Percentiles rank a stretch among this genome's conserved stretches.
Conservation (phyloP, 1,140 invertebrate genomes). For the Lamellibrachia luymesi region DNA sequence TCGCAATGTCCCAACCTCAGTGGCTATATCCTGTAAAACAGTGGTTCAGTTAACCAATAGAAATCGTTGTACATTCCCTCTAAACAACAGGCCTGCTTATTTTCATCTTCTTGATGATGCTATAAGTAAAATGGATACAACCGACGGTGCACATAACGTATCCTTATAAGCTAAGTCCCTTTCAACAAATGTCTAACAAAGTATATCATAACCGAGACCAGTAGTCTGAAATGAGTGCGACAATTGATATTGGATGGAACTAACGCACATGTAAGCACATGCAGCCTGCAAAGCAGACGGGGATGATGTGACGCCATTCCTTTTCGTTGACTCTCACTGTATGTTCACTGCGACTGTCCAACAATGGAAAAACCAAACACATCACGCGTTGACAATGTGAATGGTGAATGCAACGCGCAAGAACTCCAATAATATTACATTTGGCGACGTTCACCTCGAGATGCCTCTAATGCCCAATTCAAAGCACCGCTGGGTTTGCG, state of each 20-base stretch:
- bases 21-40: too few species aligned
- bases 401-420: not conserved
- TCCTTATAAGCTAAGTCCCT: not conserved
- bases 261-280: not conserved
- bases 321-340: not conserved
- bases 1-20: too few species aligned
- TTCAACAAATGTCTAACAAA: not conserved
- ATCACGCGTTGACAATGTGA: not conserved
- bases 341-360: not conserved
- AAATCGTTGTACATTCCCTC: too few species aligned
- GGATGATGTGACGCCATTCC: not conserved
- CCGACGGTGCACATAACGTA: not conserved
- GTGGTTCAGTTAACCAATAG: too few species aligned
- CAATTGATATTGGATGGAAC: not conserved
- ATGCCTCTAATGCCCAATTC: not conserved
- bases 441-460: not conserved
- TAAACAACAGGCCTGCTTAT: not conserved
- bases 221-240: not conserved
- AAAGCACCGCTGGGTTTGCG: too few species aligned
- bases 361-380: not conserved
- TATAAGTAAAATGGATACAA: not conserved
- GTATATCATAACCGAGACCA: not conserved
- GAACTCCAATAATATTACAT: constrained; percentile 2
- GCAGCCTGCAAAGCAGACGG: not conserved
- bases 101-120: not conserved